Percentiles rank a stretch among this genome's conserved stretches.
Conservation (phyloP, 2,797 vertebrate species). For the Merluccius polli region DNA sequence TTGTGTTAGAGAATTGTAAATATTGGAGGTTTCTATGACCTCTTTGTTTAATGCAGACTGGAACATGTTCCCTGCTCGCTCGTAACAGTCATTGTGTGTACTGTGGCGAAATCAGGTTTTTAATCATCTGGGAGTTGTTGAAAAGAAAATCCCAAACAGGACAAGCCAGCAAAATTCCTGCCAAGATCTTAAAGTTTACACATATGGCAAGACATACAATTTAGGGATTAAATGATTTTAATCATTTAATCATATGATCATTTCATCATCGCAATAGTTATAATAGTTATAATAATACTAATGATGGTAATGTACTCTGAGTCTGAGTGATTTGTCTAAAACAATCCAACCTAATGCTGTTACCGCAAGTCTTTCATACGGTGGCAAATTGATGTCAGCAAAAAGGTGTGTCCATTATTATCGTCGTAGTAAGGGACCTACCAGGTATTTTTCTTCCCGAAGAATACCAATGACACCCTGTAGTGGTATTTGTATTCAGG, state of each 20-base stretch:
- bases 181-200: background rate
- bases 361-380: background rate
- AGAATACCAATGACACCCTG: too few relatives aligned
- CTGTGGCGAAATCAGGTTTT: background rate
- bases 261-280: background rate
- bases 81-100: background rate
- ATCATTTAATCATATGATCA: too few relatives aligned
- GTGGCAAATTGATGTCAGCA: background rate
- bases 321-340: too few relatives aligned
- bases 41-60: background rate
- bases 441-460: background rate
- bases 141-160: constrained; percentile 2
- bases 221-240: background rate
- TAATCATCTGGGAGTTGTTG: background rate
- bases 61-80: background rate
- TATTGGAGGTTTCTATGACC: background rate
- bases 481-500: too few relatives aligned
- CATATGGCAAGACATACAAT: background rate
- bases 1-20: background rate
- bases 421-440: background rate
- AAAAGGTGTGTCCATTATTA: background rate
- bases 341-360: too few relatives aligned
- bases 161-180: background rate
- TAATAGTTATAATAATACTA: too few relatives aligned
- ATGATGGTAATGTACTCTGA: too few relatives aligned